Percentiles rank a stretch among this genome's conserved stretches.
These are phyloP conservation scores for Cantharis rufa DNA, from an alignment of 2,888 invertebrate genomes.

Conservation along the genomic window DNA sequence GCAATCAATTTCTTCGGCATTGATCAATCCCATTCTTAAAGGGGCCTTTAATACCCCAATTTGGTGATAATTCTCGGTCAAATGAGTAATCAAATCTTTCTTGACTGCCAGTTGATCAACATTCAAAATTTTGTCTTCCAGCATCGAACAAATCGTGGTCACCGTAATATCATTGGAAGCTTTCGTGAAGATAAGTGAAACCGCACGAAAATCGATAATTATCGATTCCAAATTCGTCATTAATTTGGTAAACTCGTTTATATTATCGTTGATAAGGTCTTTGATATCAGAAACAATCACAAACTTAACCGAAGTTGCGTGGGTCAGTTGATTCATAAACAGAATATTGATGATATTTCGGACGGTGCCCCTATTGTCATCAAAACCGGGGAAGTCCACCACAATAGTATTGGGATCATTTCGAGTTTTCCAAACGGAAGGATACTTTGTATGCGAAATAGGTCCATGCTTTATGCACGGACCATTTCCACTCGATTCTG, in stretches of 20 bases:
- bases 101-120: constrained; percentile 5
- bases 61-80: neutral
- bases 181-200: constrained; percentile 19
- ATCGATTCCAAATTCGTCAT: constrained; percentile 4
- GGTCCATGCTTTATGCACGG: constrained; percentile 14
- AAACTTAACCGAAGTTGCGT: constrained; percentile 6
- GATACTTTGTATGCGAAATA: constrained; percentile 6
- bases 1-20: constrained; percentile 7
- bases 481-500: neutral
- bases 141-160: neutral
- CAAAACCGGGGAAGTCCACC: constrained; percentile 15
- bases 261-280: constrained; percentile 12
- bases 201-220: neutral
- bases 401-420: neutral
- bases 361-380: constrained; percentile 10
- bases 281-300: constrained; percentile 14
- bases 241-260: neutral
- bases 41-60: constrained; percentile 15
- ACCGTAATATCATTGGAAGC: neutral
- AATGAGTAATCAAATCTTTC: constrained; percentile 9
- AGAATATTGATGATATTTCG: constrained; percentile 9
- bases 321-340: constrained; percentile 10
- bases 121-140: constrained; percentile 6
- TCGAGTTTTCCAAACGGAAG: constrained; percentile 2
- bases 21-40: neutral